Evolutionary conservation across 2,797 vertebrate species (phyloP), one percentile per base, ranked within the genome.

Genomic region (Perodicticus potto): DNA sequence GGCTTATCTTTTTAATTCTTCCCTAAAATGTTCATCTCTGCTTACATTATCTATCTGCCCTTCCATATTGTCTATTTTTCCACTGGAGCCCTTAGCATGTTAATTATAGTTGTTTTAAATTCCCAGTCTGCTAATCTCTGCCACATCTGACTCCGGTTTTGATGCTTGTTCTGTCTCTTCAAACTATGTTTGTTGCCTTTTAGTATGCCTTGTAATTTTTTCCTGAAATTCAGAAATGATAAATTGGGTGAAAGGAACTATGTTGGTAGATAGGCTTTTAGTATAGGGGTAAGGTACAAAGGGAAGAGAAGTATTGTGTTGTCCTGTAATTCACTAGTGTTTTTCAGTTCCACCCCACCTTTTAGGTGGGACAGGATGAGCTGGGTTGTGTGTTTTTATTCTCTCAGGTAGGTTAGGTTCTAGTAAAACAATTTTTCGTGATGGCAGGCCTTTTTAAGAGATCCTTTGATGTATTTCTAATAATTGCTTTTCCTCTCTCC

Each of bases 1-100:
- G 37, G 19, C n/a, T 53, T 93, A 49, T 63, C 40, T 86, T 80
- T 86, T 87, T 86, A 9, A 59, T 81, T 78, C 32, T 86, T 86
- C 13, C 37, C 69, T 32, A 80, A 40, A 63, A 40, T 93, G 69
- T 72, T 9, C 25, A 27, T 87, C n/a, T 72, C 32, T 72, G 10
- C 19, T 53, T 87, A 61, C 5, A 3, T 93, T n/a, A 61, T 86
- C 23, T 53, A 49, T 72, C 65, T 72, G 40, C 53, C 72, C 65
- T 80, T 61, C 3, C 20, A 53, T 53, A 27, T 63, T 93, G 53
- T 80, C 40, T 61, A 4, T n/a, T 61, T 93, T 93, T 72, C 74
- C 40, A 40, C 80, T 72, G 72, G 74, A 63, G 20, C 65, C 32
- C 65, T 40, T 80, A 61, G 19, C 65, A 27, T 93, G 37, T 63